phyloP scores from a whole-genome alignment of 2,797 vertebrate species.

The Steatocranus sp. region DNA sequence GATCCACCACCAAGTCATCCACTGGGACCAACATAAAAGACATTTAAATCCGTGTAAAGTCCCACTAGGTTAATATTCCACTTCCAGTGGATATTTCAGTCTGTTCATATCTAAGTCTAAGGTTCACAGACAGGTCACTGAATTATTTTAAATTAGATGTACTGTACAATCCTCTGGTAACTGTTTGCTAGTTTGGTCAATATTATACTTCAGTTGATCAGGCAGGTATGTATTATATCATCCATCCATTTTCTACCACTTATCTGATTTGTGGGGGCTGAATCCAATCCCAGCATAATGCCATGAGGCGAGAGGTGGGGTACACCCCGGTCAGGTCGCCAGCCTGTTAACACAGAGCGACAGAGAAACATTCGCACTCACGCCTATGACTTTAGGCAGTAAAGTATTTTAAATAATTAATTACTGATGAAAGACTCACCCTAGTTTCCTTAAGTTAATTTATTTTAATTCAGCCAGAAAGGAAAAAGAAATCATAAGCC shows the following conservation, averaged over 20 bases:
- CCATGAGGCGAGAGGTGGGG: background rate
- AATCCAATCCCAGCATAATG: background rate
- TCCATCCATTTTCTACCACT: background rate
- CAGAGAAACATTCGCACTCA: background rate
- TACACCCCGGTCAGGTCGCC: background rate
- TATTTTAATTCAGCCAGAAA: background rate
- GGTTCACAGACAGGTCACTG: background rate
- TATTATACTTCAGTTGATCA: background rate
- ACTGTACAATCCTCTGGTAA: background rate
- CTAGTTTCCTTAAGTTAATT: background rate
- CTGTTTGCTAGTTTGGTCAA: background rate
- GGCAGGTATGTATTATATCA: background rate
- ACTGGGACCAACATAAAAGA: background rate
- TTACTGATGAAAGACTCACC: background rate
- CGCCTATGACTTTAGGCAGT: background rate
- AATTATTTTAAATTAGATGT: background rate
- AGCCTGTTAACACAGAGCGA: background rate
- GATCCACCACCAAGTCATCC: background rate
- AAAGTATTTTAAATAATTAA: background rate
- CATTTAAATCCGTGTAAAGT: background rate
- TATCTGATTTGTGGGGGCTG: background rate
- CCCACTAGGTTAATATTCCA: conserved; percentile 12
- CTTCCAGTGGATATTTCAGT: background rate
- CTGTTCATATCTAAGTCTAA: background rate
- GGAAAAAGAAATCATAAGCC: background rate